Percentiles rank a stretch among this genome's conserved stretches.
phyloP scores from a whole-genome alignment of 1,140 invertebrate species.

The Listronotus bonariensis region DNA sequence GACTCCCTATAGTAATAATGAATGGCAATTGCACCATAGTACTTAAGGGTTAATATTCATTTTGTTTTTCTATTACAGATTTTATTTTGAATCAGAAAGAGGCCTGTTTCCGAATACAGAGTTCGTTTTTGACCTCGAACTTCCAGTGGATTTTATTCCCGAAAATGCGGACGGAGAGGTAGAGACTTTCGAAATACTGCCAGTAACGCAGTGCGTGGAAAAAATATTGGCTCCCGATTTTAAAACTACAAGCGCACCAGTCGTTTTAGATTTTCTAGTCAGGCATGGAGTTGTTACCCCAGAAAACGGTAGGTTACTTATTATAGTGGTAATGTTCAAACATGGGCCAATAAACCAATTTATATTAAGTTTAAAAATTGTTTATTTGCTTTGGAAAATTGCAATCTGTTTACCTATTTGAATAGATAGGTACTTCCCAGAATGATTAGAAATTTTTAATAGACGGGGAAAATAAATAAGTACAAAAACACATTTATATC shows the following conservation, averaged over 20 bases:
- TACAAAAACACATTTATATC: too few relatives aligned
- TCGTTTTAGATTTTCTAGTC: slow-evolving; percentile 89
- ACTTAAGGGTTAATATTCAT: too few relatives aligned
- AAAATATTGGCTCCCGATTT: slow-evolving; percentile 81
- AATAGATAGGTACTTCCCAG: too few relatives aligned
- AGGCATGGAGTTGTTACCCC: slow-evolving; percentile 86
- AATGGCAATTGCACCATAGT: too few relatives aligned
- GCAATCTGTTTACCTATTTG: too few relatives aligned
- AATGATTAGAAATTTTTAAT: too few relatives aligned
- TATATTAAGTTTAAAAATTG: too few relatives aligned
- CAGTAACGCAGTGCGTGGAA: slow-evolving; percentile 79
- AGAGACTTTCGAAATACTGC: slow-evolving; percentile 82
- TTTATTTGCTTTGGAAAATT: too few relatives aligned
- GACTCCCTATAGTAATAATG: too few relatives aligned
- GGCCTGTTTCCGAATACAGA: slow-evolving; percentile 93
- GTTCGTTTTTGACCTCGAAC: slow-evolving; percentile 92
- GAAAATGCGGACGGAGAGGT: slow-evolving; percentile 92
- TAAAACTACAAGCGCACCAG: slow-evolving; percentile 90
- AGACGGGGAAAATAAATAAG: too few relatives aligned
- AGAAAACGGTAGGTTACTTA: slow-evolving; percentile 74
- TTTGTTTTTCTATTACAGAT: slow-evolving; percentile 63
- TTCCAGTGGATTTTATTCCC: slow-evolving; percentile 87
- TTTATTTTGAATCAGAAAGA: slow-evolving; percentile 89
- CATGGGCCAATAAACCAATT: too few relatives aligned
- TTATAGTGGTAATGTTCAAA: too few relatives aligned